These are phyloP conservation scores for Trichogramma dendrolimi DNA, from an alignment of 2,888 invertebrate genomes.

Conservation along the genomic window DNA sequence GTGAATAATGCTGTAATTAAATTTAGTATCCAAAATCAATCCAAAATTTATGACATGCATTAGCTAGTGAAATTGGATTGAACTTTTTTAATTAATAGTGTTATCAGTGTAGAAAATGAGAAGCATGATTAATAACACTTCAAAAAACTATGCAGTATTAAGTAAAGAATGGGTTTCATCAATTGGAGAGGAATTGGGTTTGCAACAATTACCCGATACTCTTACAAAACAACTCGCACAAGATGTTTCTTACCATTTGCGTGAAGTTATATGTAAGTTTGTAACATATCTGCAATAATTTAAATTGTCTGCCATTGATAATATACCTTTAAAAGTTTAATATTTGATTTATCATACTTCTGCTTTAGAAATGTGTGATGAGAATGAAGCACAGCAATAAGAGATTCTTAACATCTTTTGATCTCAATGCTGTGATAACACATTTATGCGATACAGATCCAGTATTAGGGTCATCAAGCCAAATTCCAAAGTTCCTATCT, in stretches of 20 bases:
- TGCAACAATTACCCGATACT: constrained; percentile 46
- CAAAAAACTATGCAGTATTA: constrained; percentile 46
- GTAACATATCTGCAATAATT: not conserved
- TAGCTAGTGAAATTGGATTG: too few species aligned
- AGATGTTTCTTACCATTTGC: constrained; percentile 48
- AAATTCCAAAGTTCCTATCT: constrained; percentile 44
- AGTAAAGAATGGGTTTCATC: constrained; percentile 49
- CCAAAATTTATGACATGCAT: too few species aligned
- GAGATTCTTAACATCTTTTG: constrained; percentile 41
- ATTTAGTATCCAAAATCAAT: too few species aligned
- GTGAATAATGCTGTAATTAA: too few species aligned
- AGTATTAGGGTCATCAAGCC: constrained; percentile 44
- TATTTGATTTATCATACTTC: constrained; percentile 5
- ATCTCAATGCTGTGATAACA: constrained; percentile 48
- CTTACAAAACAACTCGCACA: constrained; percentile 45
- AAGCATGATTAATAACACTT: constrained; percentile 54
- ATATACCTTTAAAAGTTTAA: not conserved
- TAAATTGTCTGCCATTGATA: not conserved
- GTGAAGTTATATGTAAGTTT: constrained; percentile 48
- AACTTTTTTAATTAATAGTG: constrained; percentile 83
- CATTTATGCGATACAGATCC: constrained; percentile 48
- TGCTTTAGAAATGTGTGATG: constrained; percentile 47
- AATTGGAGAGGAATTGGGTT: constrained; percentile 48
- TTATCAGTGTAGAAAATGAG: constrained; percentile 91
- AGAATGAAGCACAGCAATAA: constrained; percentile 47